Evolutionary conservation across 2,888 invertebrate genomes (phyloP), one percentile per base, ranked within the genome.

Genomic region (Eustalomyia histrio): DNA sequence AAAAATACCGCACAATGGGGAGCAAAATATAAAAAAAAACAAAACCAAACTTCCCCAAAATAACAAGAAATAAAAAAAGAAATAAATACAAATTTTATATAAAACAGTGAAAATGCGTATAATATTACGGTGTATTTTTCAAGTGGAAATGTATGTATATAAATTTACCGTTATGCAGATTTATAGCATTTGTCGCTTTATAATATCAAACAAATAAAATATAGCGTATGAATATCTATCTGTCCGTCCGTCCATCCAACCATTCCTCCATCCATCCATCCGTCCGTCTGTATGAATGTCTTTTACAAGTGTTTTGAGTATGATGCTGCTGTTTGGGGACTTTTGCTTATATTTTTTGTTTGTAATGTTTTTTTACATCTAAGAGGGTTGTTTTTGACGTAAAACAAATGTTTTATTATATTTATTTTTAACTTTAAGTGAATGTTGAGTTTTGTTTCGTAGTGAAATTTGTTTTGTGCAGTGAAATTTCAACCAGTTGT

Each of bases 321-420:
- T 24, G 16, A 52, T 50, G 12, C 63, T 69, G 33, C 39, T 60
- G 14, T 17, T 29, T 47, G 61, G 21, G 18, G 17, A 29, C 29
- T 29, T 29, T 29, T 29, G 5, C 29, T 29, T 29, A 6, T 29
- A 29, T 29, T 29, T 29, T 63, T 72, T 57, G 4, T 69, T 69
- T 60, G 16, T 60, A n/a, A 39, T 43, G 16, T 24, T 47, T 14
- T 18, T 39, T 64, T 29, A 52, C 55, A 78, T 73, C 72, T 55
- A 61, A 68, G 72, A 73, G 78, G 78, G 78, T 79, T 79, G 78
- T 73, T 78, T 73, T 60, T n/a, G 16, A 58, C 35, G 69, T 29
- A 71, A 69, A 67, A 50, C 50, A 67, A 50, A 80, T 29, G 63
- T 64, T 73, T 76, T 68, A 73, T 58, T 67, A 58, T 33, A n/a